Base-by-base conservation (phyloP, 2,797 vertebrate species). In the Scomberomorus guttatus region DNA sequence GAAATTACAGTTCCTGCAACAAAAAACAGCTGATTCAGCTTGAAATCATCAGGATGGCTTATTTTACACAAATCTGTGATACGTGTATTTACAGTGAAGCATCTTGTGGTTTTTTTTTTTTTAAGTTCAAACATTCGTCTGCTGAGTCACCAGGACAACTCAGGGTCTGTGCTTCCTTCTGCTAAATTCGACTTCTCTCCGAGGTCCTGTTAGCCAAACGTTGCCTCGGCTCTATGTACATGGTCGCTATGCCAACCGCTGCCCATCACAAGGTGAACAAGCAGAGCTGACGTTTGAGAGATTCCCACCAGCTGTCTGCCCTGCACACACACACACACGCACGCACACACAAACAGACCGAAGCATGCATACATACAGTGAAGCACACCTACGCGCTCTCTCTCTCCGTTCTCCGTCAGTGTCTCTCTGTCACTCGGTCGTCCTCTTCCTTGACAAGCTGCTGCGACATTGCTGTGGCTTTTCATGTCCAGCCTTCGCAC, bases 401-500 rank as follows among this genome's bases (percentile, higher is more conserved):
- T 72, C 44, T 52, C 22, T 55, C 27, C 7, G 2, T 17, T 59
- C 77, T 64, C 69, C 3, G 13, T 46, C 58, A 18, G 66, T 63
- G 58, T 89, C 70, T 86, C 77, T 54, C 44, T 80, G 84, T 85
- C 88, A 62, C 85, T 78, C 51, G 22, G 46, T 48, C 72, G 81
- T 84, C 83, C 71, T 86, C 85, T 89, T 92, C 84, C 86, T 90
- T 94, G 85, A 90, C 94, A 84, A 3, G 51, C 77, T 75, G 79
- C 80, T 87, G 94, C 76, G 84, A 95, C 89, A 94, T 94, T 93
- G 82, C 87, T 90, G 72, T 65, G 85, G 85, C 91, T 82, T 95
- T 93, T 95, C 86, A 94, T 91, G 92, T 93, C 44, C 82, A 81
- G 60, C 87, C 85, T 94, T 95, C 91, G 71, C 93, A 94, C 86